phyloP scores from a whole-genome alignment of 2,888 invertebrate genomes.

The Dione juno region DNA sequence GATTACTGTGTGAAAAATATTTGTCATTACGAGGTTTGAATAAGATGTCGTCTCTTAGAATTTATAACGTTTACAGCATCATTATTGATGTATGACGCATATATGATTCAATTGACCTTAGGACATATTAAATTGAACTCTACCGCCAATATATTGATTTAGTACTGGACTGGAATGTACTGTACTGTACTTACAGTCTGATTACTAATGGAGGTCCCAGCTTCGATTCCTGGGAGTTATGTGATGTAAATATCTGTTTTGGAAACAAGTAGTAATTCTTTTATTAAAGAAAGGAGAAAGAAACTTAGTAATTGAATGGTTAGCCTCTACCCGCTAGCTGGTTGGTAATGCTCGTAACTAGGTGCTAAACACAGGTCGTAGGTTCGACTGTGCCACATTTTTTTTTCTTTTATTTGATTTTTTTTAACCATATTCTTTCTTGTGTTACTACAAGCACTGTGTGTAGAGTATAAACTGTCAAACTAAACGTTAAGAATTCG shows the following conservation, averaged over 20 bases:
- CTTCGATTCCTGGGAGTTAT: background rate
- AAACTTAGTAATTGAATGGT: too few relatives aligned
- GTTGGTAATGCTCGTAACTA: too few relatives aligned
- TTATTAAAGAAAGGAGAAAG: too few relatives aligned
- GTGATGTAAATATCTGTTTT: too few relatives aligned
- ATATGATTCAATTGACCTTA: slow-evolving; percentile 50
- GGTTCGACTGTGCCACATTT: too few relatives aligned
- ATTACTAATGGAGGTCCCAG: background rate
- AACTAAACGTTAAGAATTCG: background rate
- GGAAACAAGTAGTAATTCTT: too few relatives aligned
- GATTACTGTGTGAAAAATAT: slow-evolving; percentile 11
- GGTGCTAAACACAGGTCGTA: too few relatives aligned
- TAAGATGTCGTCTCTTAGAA: slow-evolving; percentile 18
- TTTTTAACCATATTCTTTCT: too few relatives aligned
- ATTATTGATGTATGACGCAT: slow-evolving; percentile 57
- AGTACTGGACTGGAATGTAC: background rate
- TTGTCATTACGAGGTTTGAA: slow-evolving; percentile 4
- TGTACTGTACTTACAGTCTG: background rate
- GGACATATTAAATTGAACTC: slow-evolving; percentile 18
- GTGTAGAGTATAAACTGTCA: background rate
- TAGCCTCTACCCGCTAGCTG: too few relatives aligned
- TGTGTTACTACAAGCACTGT: background rate
- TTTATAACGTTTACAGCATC: slow-evolving; percentile 21
- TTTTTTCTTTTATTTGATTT: too few relatives aligned
- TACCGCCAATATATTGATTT: slow-evolving; percentile 13